Evolutionary conservation across 2,797 vertebrate species (phyloP), one percentile per base, ranked within the genome.

Genomic region (Rhynchotus rufescens): DNA sequence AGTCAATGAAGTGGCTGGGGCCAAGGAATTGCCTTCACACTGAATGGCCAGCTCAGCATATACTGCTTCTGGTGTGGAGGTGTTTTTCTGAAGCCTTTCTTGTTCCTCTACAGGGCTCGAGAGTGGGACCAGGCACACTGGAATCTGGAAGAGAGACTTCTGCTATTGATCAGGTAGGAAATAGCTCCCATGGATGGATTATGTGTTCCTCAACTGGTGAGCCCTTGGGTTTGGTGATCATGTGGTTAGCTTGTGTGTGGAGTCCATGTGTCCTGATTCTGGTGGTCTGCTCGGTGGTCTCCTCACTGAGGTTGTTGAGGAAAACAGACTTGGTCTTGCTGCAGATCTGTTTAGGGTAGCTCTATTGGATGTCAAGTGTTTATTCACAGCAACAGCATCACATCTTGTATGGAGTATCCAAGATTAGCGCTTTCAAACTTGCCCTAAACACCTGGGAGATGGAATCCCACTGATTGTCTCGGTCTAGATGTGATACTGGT

Each of bases 61-160:
- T 44, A 7, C 32, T 8, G 22, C 20, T 56, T 57, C 51, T 54
- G 21, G 16, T 26, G 10, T 40, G 19, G 49, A 87, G 28, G 19
- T 74, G 8, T 87, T 80, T 82, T 89, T 21, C 62, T 84, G 51
- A 71, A 28, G 10, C 12, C 90, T 73, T 85, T 76, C 42, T 67
- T 81, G 12, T 90, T 93, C 89, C 42, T 86, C n/a, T 3, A 0
- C 21, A 77, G 77, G 30, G 28, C 52, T 21, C 16, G 14, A 42
- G 36, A 61, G 12, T 19, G 23, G 20, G 14, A 90, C 49, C 36
- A 84, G 21, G n/a, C n/a, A 25, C 0, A 0, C 28, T 34, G 42
- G 45, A 90, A 81, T 30, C 22, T 38, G 38, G 42, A 71, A 32
- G 38, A 72, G 49, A 81, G 32, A 65, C 73, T 74, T 93, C 49